Conservation (phyloP, 1,140 invertebrate species). For the Eueides isabella region DNA sequence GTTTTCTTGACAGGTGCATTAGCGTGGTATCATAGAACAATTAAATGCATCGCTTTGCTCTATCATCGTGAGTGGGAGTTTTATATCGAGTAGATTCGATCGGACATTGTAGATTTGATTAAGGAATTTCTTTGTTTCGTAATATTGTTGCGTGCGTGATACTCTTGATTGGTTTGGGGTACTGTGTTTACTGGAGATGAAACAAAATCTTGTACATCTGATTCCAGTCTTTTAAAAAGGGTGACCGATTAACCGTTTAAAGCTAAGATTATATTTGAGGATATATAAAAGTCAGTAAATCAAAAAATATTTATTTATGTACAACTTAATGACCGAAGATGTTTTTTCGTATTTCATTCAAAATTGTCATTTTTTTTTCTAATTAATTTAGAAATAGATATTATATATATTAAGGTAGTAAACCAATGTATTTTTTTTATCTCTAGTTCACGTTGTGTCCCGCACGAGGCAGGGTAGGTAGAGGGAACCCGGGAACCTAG, state of each 20-base stretch:
- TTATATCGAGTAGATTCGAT: conserved; percentile 52
- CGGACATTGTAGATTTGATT: conserved; percentile 52
- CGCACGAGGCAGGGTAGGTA: too few species aligned
- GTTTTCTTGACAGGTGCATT: conserved; percentile 80
- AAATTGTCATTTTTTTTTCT: too few species aligned
- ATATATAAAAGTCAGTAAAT: background rate
- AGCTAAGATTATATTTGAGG: background rate
- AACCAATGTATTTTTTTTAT: too few species aligned
- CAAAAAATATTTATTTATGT: too few species aligned
- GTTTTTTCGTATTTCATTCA: too few species aligned
- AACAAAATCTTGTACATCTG: background rate
- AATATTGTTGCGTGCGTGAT: conserved; percentile 45
- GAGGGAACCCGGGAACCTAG: too few species aligned
- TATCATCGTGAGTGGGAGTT: conserved; percentile 66
- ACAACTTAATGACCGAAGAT: too few species aligned
- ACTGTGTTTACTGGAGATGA: background rate
- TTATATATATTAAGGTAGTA: too few species aligned
- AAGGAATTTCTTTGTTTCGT: conserved; percentile 70
- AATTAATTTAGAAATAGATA: too few species aligned
- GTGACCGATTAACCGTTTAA: background rate
- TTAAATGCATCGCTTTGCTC: conserved; percentile 72
- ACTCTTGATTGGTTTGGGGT: conserved; percentile 28
- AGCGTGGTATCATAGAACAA: conserved; percentile 77
- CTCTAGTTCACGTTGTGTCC: too few species aligned
- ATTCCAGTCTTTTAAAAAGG: background rate